phyloP scores from a whole-genome alignment of 35 echinoderm and acorn worm species.

The Strongylocentrotus purpuratus region DNA sequence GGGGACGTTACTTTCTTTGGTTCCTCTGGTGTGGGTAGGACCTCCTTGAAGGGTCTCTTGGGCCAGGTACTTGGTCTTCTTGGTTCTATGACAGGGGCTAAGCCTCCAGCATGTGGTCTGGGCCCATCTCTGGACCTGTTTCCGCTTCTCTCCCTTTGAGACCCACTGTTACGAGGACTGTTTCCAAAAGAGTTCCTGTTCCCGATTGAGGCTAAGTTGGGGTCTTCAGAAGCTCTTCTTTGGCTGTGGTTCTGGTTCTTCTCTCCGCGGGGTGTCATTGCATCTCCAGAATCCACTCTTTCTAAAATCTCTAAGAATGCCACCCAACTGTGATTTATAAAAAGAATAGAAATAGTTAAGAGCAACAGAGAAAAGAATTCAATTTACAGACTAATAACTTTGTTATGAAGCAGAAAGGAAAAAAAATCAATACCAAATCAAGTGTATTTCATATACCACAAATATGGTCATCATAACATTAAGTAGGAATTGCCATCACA shows the following conservation, averaged over 20 bases:
- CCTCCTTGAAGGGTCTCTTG: constrained; percentile 33
- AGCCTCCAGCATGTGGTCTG: not conserved
- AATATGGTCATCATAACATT: too few species aligned
- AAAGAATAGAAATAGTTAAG: not conserved
- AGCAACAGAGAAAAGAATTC: not conserved
- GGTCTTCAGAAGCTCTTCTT: constrained; percentile 30
- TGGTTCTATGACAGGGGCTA: not conserved
- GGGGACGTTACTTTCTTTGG: constrained; percentile 24
- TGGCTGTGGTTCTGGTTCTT: constrained; percentile 22
- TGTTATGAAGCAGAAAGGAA: too few species aligned
- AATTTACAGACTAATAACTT: too few species aligned
- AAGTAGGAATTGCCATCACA: too few species aligned
- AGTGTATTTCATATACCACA: too few species aligned
- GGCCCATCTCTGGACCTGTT: constrained; percentile 15
- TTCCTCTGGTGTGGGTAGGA: not conserved
- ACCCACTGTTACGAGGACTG: not conserved
- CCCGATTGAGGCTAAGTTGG: not conserved
- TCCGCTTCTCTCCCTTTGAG: not conserved
- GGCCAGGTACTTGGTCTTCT: constrained; percentile 47
- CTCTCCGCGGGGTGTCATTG: not conserved
- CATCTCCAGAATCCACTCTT: constrained; percentile 62
- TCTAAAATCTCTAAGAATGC: constrained; percentile 79
- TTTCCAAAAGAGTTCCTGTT: constrained; percentile 5
- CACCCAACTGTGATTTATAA: constrained; percentile 67
- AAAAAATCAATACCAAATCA: too few species aligned